Evolutionary conservation across 2,797 vertebrate species (phyloP).

Genomic region (Phrynocephalus forsythii): DNA sequence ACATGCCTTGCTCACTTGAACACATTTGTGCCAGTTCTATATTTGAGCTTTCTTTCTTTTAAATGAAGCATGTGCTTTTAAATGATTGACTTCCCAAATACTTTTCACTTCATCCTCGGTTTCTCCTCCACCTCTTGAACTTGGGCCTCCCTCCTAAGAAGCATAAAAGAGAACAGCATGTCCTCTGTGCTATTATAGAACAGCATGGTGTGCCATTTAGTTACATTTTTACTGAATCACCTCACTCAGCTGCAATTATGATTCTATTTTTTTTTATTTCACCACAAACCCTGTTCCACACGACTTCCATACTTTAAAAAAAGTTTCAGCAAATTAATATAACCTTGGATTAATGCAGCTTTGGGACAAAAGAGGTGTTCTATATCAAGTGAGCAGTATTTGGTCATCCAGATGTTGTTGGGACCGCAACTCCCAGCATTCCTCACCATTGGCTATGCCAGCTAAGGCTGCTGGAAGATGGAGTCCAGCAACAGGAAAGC

Average conservation of each 20-base stretch:
- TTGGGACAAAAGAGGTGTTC: neutral
- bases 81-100: constrained; percentile 14
- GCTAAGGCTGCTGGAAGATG: no score
- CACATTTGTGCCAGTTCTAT: neutral
- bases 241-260: neutral
- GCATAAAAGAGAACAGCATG: neutral
- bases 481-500: no score
- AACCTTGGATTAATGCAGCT: neutral
- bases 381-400: no score
- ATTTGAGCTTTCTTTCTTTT: neutral
- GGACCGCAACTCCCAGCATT: no score
- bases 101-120: constrained; percentile 15
- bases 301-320: neutral
- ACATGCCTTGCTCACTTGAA: neutral
- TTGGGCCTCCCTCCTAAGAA: constrained; percentile 34
- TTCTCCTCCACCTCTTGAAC: neutral
- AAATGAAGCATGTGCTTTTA: neutral
- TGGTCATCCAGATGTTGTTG: no score
- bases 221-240: neutral
- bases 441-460: no score
- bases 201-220: neutral
- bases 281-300: neutral
- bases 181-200: neutral
- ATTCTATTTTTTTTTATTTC: neutral
- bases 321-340: neutral